These are phyloP conservation scores for Metellina segmentata DNA, from an alignment of 2,888 invertebrate species.

Conservation along the genomic window DNA sequence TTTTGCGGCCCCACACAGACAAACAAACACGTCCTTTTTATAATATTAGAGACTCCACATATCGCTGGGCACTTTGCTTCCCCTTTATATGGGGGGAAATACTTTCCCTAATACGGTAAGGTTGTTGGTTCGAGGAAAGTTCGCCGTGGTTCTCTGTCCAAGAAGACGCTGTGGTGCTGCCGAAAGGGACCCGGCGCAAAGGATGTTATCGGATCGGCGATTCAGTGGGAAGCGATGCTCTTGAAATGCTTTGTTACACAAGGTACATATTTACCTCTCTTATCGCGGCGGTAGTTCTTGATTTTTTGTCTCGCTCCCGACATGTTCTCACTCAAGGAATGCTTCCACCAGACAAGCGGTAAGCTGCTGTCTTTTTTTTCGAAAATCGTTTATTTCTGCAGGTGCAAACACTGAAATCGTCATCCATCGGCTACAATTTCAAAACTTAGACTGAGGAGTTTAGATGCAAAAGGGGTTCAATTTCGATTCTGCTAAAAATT, in stretches of 20 bases:
- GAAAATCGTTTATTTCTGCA: too few relatives aligned
- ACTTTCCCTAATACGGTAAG: too few relatives aligned
- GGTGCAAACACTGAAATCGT: too few relatives aligned
- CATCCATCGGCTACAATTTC: too few relatives aligned
- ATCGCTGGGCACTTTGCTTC: too few relatives aligned
- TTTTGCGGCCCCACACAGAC: too few relatives aligned
- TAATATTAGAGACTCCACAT: too few relatives aligned
- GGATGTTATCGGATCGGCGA: constrained; percentile 33
- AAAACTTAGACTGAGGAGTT: too few relatives aligned
- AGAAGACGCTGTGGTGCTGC: background rate
- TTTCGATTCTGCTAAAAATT: too few relatives aligned
- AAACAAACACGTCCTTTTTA: too few relatives aligned
- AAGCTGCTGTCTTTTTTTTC: background rate
- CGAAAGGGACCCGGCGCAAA: background rate
- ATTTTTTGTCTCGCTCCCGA: background rate
- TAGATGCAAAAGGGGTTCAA: too few relatives aligned
- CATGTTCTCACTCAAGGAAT: background rate
- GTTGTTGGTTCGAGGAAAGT: background rate
- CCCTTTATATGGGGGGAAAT: too few relatives aligned
- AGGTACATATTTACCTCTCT: constrained; percentile 13
- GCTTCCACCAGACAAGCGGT: background rate
- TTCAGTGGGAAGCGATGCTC: constrained; percentile 23
- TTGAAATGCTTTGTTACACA: constrained; percentile 18
- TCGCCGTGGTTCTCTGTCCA: background rate
- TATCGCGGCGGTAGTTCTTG: constrained; percentile 2